A percentile compares a stretch with the other conserved stretches of the same genome.
phyloP scores from a whole-genome alignment of 2,888 invertebrate species.

The Conistra vaccinii region DNA sequence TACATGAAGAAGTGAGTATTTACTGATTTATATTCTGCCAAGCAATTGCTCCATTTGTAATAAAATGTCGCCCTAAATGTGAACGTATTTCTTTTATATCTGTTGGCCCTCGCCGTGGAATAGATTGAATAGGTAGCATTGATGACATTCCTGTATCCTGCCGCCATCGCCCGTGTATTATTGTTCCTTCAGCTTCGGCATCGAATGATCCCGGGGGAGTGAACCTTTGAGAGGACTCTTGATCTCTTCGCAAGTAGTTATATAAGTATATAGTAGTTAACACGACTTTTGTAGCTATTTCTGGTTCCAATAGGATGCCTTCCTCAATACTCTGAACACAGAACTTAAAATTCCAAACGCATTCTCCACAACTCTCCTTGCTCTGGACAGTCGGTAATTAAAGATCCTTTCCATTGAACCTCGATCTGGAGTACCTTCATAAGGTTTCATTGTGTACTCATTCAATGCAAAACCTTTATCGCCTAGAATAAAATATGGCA shows the following conservation, averaged over 20 bases:
- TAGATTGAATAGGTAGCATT: constrained; percentile 51
- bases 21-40: constrained; percentile 49
- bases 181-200: constrained; percentile 48
- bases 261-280: constrained; percentile 46
- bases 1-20: constrained; percentile 32
- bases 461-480: background rate
- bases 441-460: constrained; percentile 1
- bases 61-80: constrained; percentile 57
- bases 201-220: constrained; percentile 50
- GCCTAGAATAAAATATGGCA: background rate
- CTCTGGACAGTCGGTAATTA: constrained; percentile 5
- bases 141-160: constrained; percentile 51
- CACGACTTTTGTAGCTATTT: constrained; percentile 52
- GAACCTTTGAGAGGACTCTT: constrained; percentile 47
- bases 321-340: constrained; percentile 32
- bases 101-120: constrained; percentile 51
- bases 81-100: constrained; percentile 54
- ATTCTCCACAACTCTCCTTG: constrained; percentile 9
- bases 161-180: constrained; percentile 55
- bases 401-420: background rate
- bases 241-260: constrained; percentile 29
- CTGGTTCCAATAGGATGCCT: constrained; percentile 29
- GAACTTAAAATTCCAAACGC: constrained; percentile 15
- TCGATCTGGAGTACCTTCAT: constrained; percentile 2
- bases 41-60: constrained; percentile 50